Conservation (phyloP, 1,140 invertebrate genomes). For the Caenorhabditis elegans region DNA sequence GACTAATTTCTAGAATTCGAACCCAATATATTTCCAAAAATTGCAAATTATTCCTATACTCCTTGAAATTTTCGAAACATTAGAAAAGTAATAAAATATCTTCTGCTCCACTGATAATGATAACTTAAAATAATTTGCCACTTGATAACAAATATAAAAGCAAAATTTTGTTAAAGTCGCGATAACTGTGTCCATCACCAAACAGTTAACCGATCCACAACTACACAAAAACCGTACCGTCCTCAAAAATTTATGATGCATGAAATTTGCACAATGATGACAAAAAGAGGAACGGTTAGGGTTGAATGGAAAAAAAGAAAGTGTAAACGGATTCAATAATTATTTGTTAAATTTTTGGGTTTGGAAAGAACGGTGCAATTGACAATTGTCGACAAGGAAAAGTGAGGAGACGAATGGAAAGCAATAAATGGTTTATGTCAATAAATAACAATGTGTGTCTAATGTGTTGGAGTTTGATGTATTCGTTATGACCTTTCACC, state of each 20-base stretch:
- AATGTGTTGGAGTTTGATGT: not conserved
- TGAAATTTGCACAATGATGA: not conserved
- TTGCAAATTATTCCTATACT: too few species aligned
- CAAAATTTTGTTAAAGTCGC: too few species aligned
- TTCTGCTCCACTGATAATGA: too few species aligned
- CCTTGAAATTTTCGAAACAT: too few species aligned
- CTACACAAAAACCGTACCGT: too few species aligned
- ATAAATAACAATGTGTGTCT: not conserved
- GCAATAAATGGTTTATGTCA: slow-evolving; percentile 25
- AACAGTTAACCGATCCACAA: too few species aligned
- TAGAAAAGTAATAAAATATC: too few species aligned
- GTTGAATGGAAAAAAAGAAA: not conserved
- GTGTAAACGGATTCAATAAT: slow-evolving; percentile 17
- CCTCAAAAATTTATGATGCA: not conserved
- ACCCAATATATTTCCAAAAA: too few species aligned
- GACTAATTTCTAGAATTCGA: too few species aligned
- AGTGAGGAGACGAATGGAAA: not conserved
- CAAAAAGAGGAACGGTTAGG: not conserved
- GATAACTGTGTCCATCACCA: too few species aligned
- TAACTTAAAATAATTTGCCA: too few species aligned
- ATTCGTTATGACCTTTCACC: not conserved
- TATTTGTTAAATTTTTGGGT: not conserved
- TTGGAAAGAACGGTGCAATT: not conserved
- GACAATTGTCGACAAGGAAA: not conserved
- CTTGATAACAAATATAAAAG: too few species aligned